Base-by-base conservation (phyloP, 1,140 invertebrate genomes). In the Achroia grisella region DNA sequence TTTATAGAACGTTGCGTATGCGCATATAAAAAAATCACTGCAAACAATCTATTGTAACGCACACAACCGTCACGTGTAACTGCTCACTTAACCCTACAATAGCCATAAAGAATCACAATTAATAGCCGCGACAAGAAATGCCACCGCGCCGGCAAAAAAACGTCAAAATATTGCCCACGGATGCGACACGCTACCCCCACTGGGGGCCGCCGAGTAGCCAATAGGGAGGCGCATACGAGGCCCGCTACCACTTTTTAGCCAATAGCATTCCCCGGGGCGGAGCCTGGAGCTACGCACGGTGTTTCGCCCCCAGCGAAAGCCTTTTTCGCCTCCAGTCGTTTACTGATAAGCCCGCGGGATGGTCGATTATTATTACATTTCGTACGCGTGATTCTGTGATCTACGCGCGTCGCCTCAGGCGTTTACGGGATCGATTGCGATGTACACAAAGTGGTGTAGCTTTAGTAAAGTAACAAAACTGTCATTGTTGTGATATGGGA, bases 261-360 rank as follows among this genome's bases (percentile, higher is more conserved):
- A 84, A 84, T 81, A 60, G 71, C 59, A 56, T 29, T 32, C 56
- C 80, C 75, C 67, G 64, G 78, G 80, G 80, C 74, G 80, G 80
- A 72, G 80, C 74, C 71, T 71, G 48, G 39, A 78, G 77, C 76
- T 57, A 65, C 71, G 67, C 65, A 48, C 63, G 56, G 59, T 63
- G 65, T 79, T 82, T 82, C 74, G 78, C 80, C 80, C 80, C 74
- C 74, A 82, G 78, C 77, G 55, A 84, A 84, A 84, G 71, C 65
- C 78, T 84, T 79, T 82, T 23, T 84, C 67, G 80, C 80, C 80
- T 80, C 53, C 80, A 82, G 80, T 84, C 80, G 80, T 84, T 80
- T 84, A 75, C 74, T 71, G 80, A 84, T 84, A 84, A 82, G 78
- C 78, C 80, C 62, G 52, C 65, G 74, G 80, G 76, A 84, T 84